Evolutionary conservation across 2,797 vertebrate species (phyloP), one percentile per base, ranked within the genome.

Genomic region (Brachyalestes nurse): DNA sequence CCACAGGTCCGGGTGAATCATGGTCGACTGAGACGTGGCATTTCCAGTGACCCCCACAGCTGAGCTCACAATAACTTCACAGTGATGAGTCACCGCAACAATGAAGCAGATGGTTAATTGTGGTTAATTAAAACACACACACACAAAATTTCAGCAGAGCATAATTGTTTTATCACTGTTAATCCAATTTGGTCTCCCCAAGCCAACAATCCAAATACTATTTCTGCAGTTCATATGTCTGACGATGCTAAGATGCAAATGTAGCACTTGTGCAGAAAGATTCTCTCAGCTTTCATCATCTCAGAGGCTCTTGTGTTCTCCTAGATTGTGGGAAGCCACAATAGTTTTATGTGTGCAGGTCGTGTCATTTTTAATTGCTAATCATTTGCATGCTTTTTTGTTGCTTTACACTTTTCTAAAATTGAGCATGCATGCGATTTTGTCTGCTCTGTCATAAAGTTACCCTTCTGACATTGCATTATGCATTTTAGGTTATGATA

Each of bases 11-110:
- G 6, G 28, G 6, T 75, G 79, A 81, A 28, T 70, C 64, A 75
- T 17, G 9, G 17, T 12, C 28, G 9, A 38, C 17, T 19, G 38
- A n/a, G 49, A 34, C 4, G 1, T 17, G 34, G 16, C 79, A 70
- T 76, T 76, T 70, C 72, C 51, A 40, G 73, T 72, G 73, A 61
- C 45, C 73, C 25, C 13, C 45, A 55, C 38, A 47, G 40, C 19
- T 42, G 64, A 17, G 55, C 16, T 58, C 57, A 5, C 42, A 25
- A 42, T 49, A 19, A 34, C n/a, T 6, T 53, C n/a, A 38, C 65
- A 70, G 64, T 6, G 23, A 69, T 81, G 79, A 81, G 55, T 81
- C 72, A 75, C 53, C 40, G 6, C 0, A 49, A 70, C 42, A 47
- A 49, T 51, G 45, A 49, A 70, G 67, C 67, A 70, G 67, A 70